A percentile compares a stretch with the other conserved stretches of the same genome.
phyloP scores from a whole-genome alignment of 2,113 vertebrate genomes.

The Oreocharis arfaki region DNA sequence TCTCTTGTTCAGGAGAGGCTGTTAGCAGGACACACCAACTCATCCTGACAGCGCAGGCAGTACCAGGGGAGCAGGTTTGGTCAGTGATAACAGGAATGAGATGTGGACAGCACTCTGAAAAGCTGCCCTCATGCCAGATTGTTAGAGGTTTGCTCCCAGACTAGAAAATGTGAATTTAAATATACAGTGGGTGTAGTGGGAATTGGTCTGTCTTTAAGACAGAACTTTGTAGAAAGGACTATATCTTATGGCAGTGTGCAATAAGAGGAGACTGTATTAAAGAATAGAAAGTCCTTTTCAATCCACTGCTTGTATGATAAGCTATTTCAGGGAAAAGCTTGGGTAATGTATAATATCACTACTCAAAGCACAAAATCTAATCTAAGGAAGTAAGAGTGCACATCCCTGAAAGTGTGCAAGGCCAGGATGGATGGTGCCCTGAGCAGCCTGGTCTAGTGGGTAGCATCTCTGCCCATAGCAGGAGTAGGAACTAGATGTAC shows the following conservation, averaged over 20 bases:
- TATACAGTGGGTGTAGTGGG: not conserved
- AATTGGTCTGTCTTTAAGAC: not conserved
- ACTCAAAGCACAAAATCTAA: not conserved
- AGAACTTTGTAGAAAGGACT: not conserved
- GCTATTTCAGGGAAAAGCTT: not conserved
- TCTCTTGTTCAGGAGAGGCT: not conserved
- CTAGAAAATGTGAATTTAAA: not conserved
- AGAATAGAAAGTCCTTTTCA: not conserved
- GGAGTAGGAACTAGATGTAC: not conserved
- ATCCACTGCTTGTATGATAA: not conserved
- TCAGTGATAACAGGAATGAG: not conserved
- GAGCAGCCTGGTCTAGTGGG: not conserved
- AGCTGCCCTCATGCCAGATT: rapidly evolving
- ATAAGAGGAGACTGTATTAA: not conserved
- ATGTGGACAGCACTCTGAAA: not conserved
- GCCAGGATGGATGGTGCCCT: not conserved
- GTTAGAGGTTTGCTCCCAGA: not conserved
- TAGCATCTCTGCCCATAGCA: not conserved
- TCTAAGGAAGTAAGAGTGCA: not conserved
- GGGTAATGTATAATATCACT: not conserved
- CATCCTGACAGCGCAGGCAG: not conserved
- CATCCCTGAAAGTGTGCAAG: not conserved
- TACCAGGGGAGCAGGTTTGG: not conserved
- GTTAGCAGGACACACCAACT: not conserved
- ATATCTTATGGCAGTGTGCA: not conserved